A percentile compares a stretch with the other conserved stretches of the same genome.
These are phyloP conservation scores for Portunus trituberculatus DNA, from an alignment of 1,140 invertebrate genomes.

Conservation along the genomic window DNA sequence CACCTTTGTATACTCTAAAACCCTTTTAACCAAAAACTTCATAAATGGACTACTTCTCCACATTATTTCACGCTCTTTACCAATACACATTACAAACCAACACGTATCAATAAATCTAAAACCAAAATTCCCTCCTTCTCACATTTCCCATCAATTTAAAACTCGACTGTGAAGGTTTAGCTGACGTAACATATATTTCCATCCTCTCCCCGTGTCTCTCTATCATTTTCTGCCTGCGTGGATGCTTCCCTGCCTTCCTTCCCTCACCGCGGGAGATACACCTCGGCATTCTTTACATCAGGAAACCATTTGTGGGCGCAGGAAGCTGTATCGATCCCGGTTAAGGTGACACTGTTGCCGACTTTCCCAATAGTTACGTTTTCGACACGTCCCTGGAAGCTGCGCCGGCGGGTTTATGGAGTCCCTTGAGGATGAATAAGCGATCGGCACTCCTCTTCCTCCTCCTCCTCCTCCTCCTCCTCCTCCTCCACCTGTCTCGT, in stretches of 20 bases:
- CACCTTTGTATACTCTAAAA: no score
- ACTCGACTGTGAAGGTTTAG: no score
- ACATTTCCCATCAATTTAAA: no score
- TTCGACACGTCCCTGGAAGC: neutral
- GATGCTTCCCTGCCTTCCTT: neutral
- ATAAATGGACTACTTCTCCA: no score
- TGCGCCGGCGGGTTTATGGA: neutral
- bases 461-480: no score
- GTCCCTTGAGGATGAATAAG: neutral
- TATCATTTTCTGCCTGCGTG: neutral
- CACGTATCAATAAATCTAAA: no score
- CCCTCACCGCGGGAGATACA: neutral
- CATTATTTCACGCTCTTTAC: no score
- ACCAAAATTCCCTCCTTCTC: no score
- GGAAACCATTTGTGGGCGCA: neutral
- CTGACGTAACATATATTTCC: no score
- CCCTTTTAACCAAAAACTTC: no score
- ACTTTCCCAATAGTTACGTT: conserved; percentile 13
- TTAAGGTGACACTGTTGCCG: neutral
- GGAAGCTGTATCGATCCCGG: neutral
- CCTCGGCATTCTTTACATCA: neutral
- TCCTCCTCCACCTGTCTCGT: neutral
- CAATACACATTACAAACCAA: no score
- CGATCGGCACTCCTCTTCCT: neutral
- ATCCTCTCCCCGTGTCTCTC: neutral